Evolutionary conservation across 2,888 invertebrate genomes (phyloP), one percentile per base, ranked within the genome.

Genomic region (Tricholauxania praeusta): DNA sequence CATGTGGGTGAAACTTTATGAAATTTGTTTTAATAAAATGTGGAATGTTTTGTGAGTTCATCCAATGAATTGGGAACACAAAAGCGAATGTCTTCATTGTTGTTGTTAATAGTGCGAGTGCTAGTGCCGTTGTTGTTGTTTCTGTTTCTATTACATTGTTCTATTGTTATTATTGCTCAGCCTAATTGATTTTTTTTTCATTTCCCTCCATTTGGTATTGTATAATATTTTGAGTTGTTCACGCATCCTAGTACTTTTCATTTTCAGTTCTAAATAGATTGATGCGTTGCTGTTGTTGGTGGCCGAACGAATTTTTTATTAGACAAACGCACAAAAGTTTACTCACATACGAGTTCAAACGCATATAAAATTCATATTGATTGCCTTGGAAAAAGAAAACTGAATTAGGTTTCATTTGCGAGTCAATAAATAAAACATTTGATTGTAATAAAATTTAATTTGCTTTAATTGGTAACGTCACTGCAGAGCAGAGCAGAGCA

Each of bases 21-120:
- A 64, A 64, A 64, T 64, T 64, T 51, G 64, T 64, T 64, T 64
- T 64, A 64, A 64, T 51, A 64, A 64, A 22, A 19, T 64, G 64
- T 49, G 51, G 64, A 64, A 64, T 64, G 19, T 64, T 64, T 22
- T 51, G 51, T 64, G 51, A 64, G 64, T 64, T 64, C 64, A 64
- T 51, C 51, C 64, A 64, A 51, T 64, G 64, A 64, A 64, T 64
- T 64, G 64, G 51, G 51, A 32, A 64, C 51, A 64, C 64, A 64
- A 64, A 28, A 49, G 52, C 64, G 6, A 39, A 49, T 28, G 49
- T 64, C 49, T 51, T 28, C 22, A 49, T 64, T 64, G 64, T 64
- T 51, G 51, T 19, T 39, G 51, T 14, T 51, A 22, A 51, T 22
- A 51, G 12, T 64, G 51, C 15, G 0, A 28, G 28, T 4, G 28